Base-by-base conservation (phyloP, 64 coral and sea anemone genomes). In the Hydrozoanthus tunicans region DNA sequence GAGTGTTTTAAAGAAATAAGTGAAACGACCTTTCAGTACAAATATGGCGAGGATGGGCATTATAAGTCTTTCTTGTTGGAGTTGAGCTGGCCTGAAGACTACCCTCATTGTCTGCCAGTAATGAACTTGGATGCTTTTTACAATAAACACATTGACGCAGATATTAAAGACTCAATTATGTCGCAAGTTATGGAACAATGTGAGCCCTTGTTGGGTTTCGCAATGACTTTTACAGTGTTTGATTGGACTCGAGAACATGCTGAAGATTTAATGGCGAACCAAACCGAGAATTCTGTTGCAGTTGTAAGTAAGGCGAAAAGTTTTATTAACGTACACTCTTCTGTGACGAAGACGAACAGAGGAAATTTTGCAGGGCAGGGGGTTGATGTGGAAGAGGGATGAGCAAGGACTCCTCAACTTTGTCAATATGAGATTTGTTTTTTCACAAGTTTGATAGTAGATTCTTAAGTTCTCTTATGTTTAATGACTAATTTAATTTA, bases 11-110 rank as follows among this genome's bases (percentile, higher is more conserved):
- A 92, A 25, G 94, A 96, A 86, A 82, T 99, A 1, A 90, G 90
- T 79, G 70, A 81, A 26, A 96, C 83, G 6, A 96, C 92, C 54
- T 99, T 99, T 86, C 97, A 99, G 77, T 99, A 99, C 85, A 95
- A 93, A 74, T 99, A 96, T 90, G 97, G 97, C 9, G 97, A 99
- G 56, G 90, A 92, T 85, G 97, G 97, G 5, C 94, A 96, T n/a
- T 79, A 70, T 73, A 96, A 99, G 66, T 99, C 97, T 2, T 96
- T 99, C 14, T 56, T 99, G 4, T 83, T 99, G 63, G 97, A 99
- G 92, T 77, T 99, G 6, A 82, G 53, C 4, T 99, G 97, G 97
- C 81, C 94, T 10, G 62, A 52, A 17, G 73, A 93, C 53, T 99
- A 99, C 57, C 97, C 97, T 4, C 90, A 93, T 32, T 83, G 64